These are phyloP conservation scores for Coendou prehensilis DNA, from an alignment of 2,797 vertebrate genomes.

Conservation along the genomic window DNA sequence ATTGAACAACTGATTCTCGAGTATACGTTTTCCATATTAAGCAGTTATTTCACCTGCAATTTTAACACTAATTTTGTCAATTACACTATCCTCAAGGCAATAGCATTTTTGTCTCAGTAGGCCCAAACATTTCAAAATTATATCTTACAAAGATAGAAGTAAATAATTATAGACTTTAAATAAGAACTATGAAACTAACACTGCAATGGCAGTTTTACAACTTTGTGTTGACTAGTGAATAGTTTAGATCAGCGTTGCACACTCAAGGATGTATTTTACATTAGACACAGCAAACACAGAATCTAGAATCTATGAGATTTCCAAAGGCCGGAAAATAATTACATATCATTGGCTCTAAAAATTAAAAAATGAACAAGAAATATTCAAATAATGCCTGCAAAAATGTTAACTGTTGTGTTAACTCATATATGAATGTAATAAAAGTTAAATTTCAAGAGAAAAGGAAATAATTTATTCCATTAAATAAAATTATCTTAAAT, in stretches of 20 bases:
- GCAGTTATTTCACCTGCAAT: constrained; percentile 17
- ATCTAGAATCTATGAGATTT: neutral
- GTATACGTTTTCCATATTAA: constrained; percentile 58
- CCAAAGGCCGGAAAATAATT: neutral
- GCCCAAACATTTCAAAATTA: constrained; percentile 61
- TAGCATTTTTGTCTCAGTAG: constrained; percentile 67
- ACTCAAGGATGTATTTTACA: neutral
- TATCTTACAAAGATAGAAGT: constrained; percentile 53
- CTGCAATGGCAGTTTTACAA: neutral
- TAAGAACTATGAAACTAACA: constrained; percentile 43
- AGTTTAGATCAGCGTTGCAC: neutral
- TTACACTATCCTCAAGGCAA: constrained; percentile 53
- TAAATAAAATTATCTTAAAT: constrained; percentile 61
- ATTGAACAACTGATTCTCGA: constrained; percentile 56
- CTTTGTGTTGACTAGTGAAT: neutral
- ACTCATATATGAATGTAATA: neutral
- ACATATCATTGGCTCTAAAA: neutral
- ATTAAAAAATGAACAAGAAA: neutral
- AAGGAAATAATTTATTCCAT: constrained; percentile 47
- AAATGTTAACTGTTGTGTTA: neutral
- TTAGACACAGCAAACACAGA: constrained; percentile 30
- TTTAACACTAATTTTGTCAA: constrained; percentile 28
- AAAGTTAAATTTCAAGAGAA: constrained; percentile 27
- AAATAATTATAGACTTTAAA: constrained; percentile 47
- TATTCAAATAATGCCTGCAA: neutral